Base-by-base conservation (phyloP, 2,797 vertebrate genomes). In the Poliocrania exsul region DNA sequence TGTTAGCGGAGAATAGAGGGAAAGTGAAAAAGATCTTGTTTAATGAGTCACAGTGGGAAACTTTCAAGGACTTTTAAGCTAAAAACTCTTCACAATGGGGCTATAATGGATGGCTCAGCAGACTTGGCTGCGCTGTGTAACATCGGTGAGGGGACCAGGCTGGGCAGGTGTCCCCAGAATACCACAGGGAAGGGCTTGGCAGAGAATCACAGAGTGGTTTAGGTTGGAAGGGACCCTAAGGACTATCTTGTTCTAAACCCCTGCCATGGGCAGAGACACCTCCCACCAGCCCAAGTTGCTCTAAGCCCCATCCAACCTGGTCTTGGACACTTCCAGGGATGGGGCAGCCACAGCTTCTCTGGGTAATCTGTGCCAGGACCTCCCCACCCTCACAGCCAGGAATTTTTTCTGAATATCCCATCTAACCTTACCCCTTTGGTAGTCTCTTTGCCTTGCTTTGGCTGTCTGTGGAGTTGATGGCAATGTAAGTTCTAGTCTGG, bases 1-100 rank as follows among this genome's bases (percentile, higher is more conserved):
- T 97, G 95, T 97, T 97, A 97, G 93, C 28, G 5, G 79, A 96
- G 93, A 95, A 95, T 96, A 96, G 94, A 93, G 94, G 81, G 78
- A 67, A 90, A 96, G 94, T 78, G 90, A 94, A 83, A 93, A 79
- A 89, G 90, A 96, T 96, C 92, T 57, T 92, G 88, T 93, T 95
- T 92, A 96, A 97, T 79, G 86, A 89, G 93, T 94, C 96, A 89
- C 96, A 96, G 96, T 87, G 54, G 93, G 95, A 94, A 96, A 97
- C 84, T 97, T 97, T 92, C 94, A 96, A 94, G 95, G 96, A 95
- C 93, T 95, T 97, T 94, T 75, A 95, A 96, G 91, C 78, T 81
- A 51, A 69, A 95, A 93, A 92, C 74, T 83, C 73, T 26, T 46
- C 71, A 57, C 78, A 70, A 89, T 75, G 67, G 87, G 44, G 71